These are phyloP conservation scores for Notocelia uddmanniana DNA, from an alignment of 2,888 invertebrate species.

Conservation along the genomic window DNA sequence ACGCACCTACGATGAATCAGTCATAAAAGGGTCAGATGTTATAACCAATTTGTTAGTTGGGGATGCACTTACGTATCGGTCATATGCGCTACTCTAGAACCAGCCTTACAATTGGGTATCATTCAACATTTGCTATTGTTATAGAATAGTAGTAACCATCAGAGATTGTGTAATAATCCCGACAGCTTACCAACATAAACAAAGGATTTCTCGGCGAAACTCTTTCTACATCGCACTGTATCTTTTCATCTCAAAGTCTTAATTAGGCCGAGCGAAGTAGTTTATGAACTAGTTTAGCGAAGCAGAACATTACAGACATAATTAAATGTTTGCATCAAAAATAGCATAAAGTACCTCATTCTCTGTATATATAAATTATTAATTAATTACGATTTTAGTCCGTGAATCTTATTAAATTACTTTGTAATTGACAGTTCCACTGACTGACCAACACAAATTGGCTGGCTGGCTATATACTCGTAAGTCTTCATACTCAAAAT, in stretches of 20 bases:
- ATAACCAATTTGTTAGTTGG: too few relatives aligned
- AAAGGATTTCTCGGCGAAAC: conserved; percentile 3
- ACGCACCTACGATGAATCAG: too few relatives aligned
- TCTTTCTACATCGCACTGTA: conserved; percentile 5
- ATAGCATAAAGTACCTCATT: not conserved
- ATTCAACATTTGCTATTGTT: too few relatives aligned
- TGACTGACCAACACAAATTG: too few relatives aligned
- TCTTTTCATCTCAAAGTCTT: conserved; percentile 3
- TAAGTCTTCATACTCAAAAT: too few relatives aligned
- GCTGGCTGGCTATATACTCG: too few relatives aligned
- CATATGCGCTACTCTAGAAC: too few relatives aligned
- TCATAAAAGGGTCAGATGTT: too few relatives aligned
- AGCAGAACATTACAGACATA: not conserved
- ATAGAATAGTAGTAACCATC: not conserved
- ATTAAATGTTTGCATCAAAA: not conserved
- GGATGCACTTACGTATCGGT: too few relatives aligned
- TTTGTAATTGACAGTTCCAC: too few relatives aligned
- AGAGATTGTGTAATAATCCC: conserved; percentile 2
- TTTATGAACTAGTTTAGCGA: not conserved
- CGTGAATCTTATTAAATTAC: too few relatives aligned
- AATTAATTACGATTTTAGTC: not conserved
- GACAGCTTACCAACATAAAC: not conserved
- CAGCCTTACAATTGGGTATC: too few relatives aligned
- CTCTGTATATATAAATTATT: not conserved
- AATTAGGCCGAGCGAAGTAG: conserved; percentile 8